Evolutionary conservation across 2,113 vertebrate species (phyloP).

Genomic region (Alces alces): DNA sequence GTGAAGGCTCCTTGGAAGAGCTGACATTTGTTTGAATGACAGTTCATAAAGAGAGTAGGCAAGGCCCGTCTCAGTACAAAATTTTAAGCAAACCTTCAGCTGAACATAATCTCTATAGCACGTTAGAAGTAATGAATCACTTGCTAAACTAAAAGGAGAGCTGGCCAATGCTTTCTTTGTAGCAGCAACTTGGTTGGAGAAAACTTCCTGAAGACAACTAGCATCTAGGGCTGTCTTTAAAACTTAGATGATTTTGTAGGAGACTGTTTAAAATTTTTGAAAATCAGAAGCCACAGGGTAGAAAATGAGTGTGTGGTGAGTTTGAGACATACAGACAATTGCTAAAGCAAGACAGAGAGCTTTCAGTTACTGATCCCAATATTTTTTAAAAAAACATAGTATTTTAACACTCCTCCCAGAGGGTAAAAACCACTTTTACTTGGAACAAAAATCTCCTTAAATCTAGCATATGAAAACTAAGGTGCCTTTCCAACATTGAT

Average conservation of each 20-base stretch:
- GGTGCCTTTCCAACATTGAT: neutral
- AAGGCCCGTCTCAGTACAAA: neutral
- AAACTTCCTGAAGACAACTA: neutral
- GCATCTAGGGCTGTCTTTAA: constrained; percentile 1
- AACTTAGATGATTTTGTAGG: neutral
- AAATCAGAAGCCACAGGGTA: neutral
- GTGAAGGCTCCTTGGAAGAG: neutral
- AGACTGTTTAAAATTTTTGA: neutral
- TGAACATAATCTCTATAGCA: neutral
- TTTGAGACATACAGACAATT: neutral
- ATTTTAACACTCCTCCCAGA: neutral
- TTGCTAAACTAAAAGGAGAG: neutral
- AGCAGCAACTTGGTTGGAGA: neutral
- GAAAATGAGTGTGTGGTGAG: constrained; percentile 4
- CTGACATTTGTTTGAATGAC: neutral
- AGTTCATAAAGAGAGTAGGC: neutral
- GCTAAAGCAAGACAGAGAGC: neutral
- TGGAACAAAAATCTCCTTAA: constrained; percentile 8
- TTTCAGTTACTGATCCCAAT: neutral
- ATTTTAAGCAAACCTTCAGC: neutral
- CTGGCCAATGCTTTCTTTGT: neutral
- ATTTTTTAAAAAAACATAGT: neutral
- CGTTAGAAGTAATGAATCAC: neutral
- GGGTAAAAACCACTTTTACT: neutral
- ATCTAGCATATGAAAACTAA: neutral